Conservation (phyloP, 2,888 invertebrate genomes). For the Parelbella ahira region DNA sequence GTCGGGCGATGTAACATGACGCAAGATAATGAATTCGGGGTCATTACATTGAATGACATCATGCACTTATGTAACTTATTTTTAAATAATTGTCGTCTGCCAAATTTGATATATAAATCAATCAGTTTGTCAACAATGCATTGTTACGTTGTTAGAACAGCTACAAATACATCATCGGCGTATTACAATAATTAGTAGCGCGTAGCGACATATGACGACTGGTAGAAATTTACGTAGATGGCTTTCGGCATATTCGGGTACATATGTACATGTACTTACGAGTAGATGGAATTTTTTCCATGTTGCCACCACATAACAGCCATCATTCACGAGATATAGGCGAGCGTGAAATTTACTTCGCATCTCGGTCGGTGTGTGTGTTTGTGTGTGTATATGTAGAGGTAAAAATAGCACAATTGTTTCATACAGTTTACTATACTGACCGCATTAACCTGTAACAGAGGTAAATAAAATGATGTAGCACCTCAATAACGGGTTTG, state of each 20-base stretch:
- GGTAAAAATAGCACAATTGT: conserved; percentile 64
- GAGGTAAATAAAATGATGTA: conserved; percentile 76
- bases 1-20: conserved; percentile 39
- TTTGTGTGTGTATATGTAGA: conserved; percentile 44
- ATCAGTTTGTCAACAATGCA: conserved; percentile 48
- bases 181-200: conserved; percentile 32
- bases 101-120: conserved; percentile 51
- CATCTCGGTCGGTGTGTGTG: conserved; percentile 39
- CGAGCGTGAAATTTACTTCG: conserved; percentile 32
- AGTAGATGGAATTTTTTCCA: conserved; percentile 10
- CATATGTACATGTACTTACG: too few species aligned
- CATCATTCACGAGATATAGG: conserved; percentile 26
- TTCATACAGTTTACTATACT: conserved; percentile 58
- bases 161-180: conserved; percentile 32
- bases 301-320: background rate
- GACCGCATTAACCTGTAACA: conserved; percentile 65
- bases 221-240: conserved; percentile 15
- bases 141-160: conserved; percentile 34
- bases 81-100: conserved; percentile 51
- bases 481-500: conserved; percentile 64
- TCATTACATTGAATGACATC: conserved; percentile 54
- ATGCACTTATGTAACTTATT: conserved; percentile 49
- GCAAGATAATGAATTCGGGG: conserved; percentile 52
- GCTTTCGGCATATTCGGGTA: conserved; percentile 5
- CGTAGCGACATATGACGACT: conserved; percentile 18